A percentile compares a stretch with the other conserved stretches of the same genome.
phyloP scores from a whole-genome alignment of 2,113 vertebrate species.

The Ondatra zibethicus region DNA sequence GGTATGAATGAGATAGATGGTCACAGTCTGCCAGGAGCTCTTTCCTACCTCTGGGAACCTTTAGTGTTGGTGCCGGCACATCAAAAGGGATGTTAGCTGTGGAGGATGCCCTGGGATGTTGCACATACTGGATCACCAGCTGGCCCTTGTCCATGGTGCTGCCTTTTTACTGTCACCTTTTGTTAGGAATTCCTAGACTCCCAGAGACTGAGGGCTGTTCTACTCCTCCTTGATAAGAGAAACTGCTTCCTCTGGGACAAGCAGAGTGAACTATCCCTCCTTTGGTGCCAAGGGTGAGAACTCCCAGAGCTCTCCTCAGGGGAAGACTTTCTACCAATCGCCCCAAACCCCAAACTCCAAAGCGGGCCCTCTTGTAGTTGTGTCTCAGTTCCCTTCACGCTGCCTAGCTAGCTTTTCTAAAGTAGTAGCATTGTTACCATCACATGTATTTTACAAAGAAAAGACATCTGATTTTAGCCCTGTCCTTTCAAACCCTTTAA shows the following conservation, averaged over 20 bases:
- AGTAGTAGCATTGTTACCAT: background rate
- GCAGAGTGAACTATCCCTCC: background rate
- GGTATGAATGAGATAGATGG: background rate
- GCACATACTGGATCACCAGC: rapidly evolving
- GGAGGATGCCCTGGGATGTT: no score
- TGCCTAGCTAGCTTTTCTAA: background rate
- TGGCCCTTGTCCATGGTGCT: background rate
- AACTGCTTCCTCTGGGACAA: background rate
- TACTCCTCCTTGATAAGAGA: background rate
- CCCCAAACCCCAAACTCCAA: background rate
- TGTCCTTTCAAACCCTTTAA: background rate
- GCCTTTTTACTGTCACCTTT: no score
- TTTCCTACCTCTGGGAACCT: background rate
- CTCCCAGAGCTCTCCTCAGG: background rate
- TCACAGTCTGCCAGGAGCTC: rapidly evolving
- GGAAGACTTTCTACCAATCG: background rate
- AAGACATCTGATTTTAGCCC: background rate
- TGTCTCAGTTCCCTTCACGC: background rate
- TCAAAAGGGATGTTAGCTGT: background rate
- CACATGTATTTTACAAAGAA: background rate
- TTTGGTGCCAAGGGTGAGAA: background rate
- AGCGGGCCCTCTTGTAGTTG: background rate
- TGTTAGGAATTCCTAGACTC: background rate
- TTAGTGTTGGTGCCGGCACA: background rate
- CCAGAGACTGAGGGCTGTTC: background rate